phyloP scores from a whole-genome alignment of 2,888 invertebrate genomes.

The Drosophila recens region DNA sequence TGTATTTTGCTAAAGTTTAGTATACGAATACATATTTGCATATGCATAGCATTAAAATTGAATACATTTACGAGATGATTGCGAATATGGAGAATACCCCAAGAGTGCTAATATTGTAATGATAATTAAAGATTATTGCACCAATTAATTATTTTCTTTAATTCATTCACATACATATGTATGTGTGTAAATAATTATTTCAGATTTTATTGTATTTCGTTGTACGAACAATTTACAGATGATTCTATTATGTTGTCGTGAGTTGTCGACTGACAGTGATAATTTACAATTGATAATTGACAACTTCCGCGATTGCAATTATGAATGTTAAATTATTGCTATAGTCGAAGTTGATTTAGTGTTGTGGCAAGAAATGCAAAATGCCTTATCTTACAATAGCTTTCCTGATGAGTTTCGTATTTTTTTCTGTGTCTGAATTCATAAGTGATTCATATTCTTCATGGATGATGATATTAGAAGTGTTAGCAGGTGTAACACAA shows the following conservation, averaged over 20 bases:
- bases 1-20: conserved; percentile 4
- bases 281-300: conserved; percentile 16
- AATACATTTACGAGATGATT: neutral
- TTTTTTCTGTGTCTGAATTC: neutral
- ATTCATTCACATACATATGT: no score
- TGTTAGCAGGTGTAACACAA: conserved; percentile 5
- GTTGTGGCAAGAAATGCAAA: neutral
- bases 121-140: neutral
- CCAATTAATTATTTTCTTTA: no score
- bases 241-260: neutral
- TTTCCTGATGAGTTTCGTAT: neutral
- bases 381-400: neutral
- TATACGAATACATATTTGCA: neutral
- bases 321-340: conserved; percentile 5
- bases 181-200: neutral
- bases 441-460: neutral
- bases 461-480: no score
- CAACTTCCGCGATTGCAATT: conserved; percentile 12
- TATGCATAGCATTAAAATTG: conserved; percentile 3
- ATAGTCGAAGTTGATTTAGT: neutral
- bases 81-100: neutral
- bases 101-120: neutral
- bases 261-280: neutral
- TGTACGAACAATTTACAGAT: neutral
- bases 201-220: neutral